A percentile compares a stretch with the other conserved stretches of the same genome.
These are phyloP conservation scores for Phainopepla nitens DNA, from an alignment of 2,113 vertebrate genomes.

Conservation along the genomic window DNA sequence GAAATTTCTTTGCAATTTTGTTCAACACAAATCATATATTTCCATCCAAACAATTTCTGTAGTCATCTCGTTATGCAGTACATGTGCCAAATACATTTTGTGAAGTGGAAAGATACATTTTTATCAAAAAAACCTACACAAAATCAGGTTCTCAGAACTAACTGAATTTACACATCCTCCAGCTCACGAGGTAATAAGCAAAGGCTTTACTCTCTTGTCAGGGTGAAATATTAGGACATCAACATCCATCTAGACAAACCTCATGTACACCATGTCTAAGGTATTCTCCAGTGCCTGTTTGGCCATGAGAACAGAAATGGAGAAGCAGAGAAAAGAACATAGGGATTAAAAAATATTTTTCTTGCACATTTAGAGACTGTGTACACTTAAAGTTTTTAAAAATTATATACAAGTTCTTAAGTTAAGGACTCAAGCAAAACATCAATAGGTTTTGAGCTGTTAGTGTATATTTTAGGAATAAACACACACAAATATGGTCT, in stretches of 20 bases:
- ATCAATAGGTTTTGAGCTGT: neutral
- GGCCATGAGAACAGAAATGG: neutral
- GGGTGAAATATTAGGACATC: neutral
- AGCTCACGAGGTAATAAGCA: neutral
- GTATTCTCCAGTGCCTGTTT: neutral
- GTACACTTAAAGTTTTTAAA: too few species aligned
- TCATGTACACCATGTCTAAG: neutral
- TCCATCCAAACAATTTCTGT: slow-evolving; percentile 19
- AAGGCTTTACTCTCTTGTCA: neutral
- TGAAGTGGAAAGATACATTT: neutral
- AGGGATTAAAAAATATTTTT: neutral
- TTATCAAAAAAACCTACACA: neutral
- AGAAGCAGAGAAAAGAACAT: neutral
- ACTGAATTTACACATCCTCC: neutral
- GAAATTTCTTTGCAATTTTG: slow-evolving; percentile 66
- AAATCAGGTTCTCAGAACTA: neutral
- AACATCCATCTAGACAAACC: neutral
- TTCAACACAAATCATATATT: slow-evolving; percentile 43
- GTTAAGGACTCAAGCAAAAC: neutral
- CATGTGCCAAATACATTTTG: neutral
- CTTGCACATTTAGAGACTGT: neutral
- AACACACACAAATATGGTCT: neutral
- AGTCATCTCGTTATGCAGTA: slow-evolving; percentile 9
- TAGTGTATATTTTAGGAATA: neutral
- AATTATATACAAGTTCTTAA: too few species aligned